Conservation (phyloP, 2,888 invertebrate genomes). For the Tryphoninae sp. region DNA sequence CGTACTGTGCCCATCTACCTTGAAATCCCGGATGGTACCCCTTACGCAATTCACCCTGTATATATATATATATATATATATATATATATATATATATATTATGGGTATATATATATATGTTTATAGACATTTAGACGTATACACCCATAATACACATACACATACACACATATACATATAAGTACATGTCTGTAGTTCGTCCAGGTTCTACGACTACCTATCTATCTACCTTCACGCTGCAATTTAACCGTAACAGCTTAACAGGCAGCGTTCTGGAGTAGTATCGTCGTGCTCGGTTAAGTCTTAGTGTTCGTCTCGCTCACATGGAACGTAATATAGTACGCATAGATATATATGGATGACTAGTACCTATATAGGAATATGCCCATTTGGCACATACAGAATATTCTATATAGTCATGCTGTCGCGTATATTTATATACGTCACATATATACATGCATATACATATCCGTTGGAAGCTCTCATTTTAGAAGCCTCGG, state of each 20-base stretch:
- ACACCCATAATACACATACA: slow-evolving; percentile 5
- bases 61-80: slow-evolving; percentile 17
- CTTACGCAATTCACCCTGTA: too few relatives aligned
- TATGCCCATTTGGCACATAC: slow-evolving; percentile 12
- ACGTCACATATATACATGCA: not conserved
- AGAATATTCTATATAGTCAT: not conserved
- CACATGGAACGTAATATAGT: slow-evolving; percentile 9
- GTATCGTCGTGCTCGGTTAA: slow-evolving; percentile 60
- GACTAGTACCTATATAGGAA: slow-evolving; percentile 10
- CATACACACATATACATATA: slow-evolving; percentile 33
- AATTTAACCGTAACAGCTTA: slow-evolving; percentile 67
- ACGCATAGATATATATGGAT: slow-evolving; percentile 2
- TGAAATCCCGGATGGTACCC: too few relatives aligned
- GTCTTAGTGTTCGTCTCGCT: slow-evolving; percentile 51
- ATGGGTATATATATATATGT: not conserved
- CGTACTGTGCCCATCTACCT: too few relatives aligned
- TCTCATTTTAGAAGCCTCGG: slow-evolving; percentile 4
- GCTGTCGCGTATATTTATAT: not conserved
- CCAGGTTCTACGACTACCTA: slow-evolving; percentile 36
- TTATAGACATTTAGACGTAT: not conserved
- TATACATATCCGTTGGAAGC: slow-evolving; percentile 11
- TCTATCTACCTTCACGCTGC: slow-evolving; percentile 56
- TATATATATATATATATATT: not conserved
- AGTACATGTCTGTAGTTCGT: slow-evolving; percentile 27
- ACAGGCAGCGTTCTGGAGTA: slow-evolving; percentile 55